phyloP scores from a whole-genome alignment of 2,113 vertebrate genomes.

The Halcyon senegalensis region DNA sequence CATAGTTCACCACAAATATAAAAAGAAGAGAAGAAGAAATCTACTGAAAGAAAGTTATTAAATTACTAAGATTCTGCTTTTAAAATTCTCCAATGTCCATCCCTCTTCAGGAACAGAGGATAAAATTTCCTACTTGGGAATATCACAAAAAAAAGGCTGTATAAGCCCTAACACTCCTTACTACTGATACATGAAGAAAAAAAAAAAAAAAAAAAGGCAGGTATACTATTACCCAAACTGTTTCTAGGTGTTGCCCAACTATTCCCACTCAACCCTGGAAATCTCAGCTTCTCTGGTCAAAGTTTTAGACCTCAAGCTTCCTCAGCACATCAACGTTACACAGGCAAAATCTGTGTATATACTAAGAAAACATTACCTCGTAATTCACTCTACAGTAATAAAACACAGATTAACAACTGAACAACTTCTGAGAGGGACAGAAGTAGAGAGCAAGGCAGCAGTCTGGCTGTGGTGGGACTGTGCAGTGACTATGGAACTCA shows the following conservation, averaged over 20 bases:
- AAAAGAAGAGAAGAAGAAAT: neutral
- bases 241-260: neutral
- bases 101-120: neutral
- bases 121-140: neutral
- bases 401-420: neutral
- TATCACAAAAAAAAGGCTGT: neutral
- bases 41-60: neutral
- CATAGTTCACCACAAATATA: neutral
- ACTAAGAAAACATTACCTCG: neutral
- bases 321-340: neutral
- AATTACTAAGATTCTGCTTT: neutral
- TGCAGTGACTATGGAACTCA: neutral
- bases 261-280: neutral
- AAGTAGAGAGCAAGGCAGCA: neutral
- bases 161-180: neutral
- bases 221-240: neutral
- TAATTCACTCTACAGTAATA: neutral
- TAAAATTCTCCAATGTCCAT: neutral
- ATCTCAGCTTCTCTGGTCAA: neutral
- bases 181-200: neutral
- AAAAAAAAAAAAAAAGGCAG: neutral
- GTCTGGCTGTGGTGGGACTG: rapidly evolving
- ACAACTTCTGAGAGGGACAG: neutral
- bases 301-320: neutral
- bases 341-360: neutral